Evolutionary conservation across 2,797 vertebrate species (phyloP).

Genomic region (Hypotaenidia philippensis): DNA sequence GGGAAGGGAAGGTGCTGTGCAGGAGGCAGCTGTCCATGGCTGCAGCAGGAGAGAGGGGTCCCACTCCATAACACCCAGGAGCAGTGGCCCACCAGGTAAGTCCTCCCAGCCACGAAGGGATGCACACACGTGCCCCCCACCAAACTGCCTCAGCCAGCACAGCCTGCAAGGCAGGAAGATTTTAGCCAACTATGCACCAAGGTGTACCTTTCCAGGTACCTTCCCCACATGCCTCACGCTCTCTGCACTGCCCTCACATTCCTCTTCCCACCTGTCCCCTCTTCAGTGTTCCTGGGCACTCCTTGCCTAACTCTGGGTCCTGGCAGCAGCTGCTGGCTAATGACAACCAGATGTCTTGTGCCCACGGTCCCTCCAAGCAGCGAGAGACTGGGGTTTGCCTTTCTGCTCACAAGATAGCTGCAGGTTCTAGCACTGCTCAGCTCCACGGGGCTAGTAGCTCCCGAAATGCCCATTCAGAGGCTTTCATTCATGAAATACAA

Average conservation of each 20-base stretch:
- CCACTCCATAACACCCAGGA: rapidly evolving
- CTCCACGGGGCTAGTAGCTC: not conserved
- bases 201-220: not conserved
- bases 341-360: not conserved
- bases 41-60: rapidly evolving
- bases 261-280: not conserved
- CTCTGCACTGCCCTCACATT: rapidly evolving
- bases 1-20: not conserved
- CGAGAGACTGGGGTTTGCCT: not conserved
- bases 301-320: not conserved
- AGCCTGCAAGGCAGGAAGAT: not conserved
- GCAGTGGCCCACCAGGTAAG: not conserved
- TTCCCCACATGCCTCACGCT: not conserved
- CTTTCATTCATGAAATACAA: slow-evolving; percentile 44
- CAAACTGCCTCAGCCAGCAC: not conserved
- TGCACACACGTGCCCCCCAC: rapidly evolving
- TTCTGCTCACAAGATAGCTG: not conserved
- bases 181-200: not conserved
- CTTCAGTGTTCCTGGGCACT: not conserved
- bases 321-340: not conserved
- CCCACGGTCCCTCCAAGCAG: not conserved
- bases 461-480: not conserved
- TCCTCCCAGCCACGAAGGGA: not conserved
- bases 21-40: not conserved
- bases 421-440: not conserved